Evolutionary conservation across 2,888 invertebrate species (phyloP), one percentile per base, ranked within the genome.

Genomic region (Bombylius major): DNA sequence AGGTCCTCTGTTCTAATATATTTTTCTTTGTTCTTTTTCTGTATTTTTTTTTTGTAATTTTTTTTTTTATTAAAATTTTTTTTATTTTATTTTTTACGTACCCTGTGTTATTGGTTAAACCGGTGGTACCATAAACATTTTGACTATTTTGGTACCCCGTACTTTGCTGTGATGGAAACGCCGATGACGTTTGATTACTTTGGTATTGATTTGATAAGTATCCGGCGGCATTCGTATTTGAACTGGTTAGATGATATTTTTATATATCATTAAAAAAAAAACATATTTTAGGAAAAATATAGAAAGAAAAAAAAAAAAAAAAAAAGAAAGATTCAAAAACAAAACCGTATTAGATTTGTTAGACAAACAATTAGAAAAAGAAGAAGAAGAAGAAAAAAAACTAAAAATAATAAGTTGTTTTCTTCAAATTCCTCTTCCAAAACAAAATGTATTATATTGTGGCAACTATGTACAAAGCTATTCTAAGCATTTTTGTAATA

Each of bases 121-220:
- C 59, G 66, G 72, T 66, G 61, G 66, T 70, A 62, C 73, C 75
- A 66, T 75, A 75, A 58, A 74, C 73, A 65, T 70, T 74, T 65
- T 75, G 74, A 67, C 67, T 75, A 64, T 70, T 70, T 68, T 74
- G 75, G 66, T 75, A 75, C 62, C 72, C 71, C 23, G 23, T 23
- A 69, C 69, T 73, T 67, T 73, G 75, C 62, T 75, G 73, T 61
- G 75, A 69, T 65, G 70, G 72, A 64, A 72, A 75, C 62, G 70
- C 70, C 63, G 73, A 71, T 60, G 73, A 68, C 59, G 65, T 63
- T 61, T 65, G 66, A 62, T 63, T 65, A 60, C 62, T 63, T 60
- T 64, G 66, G 63, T 67, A 66, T 62, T 65, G 66, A 61, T 62
- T 65, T 56, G 66, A 64, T 61, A 75, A 70, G 66, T 74, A 75